Percentiles rank a stretch among this genome's conserved stretches.
Conservation (phyloP, 2,888 invertebrate genomes). For the Agrotis exclamationis region DNA sequence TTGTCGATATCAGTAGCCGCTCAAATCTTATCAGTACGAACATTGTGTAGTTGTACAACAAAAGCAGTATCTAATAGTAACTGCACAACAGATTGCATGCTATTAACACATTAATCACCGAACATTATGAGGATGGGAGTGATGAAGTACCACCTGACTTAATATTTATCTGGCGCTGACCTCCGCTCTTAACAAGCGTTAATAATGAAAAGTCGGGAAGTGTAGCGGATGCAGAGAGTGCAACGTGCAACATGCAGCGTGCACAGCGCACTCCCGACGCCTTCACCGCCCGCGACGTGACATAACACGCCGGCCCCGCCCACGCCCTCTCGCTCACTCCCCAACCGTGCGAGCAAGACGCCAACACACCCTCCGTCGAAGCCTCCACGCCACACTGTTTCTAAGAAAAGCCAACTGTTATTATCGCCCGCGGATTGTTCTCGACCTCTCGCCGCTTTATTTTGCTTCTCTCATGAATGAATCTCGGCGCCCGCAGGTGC, state of each 20-base stretch:
- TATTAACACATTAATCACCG: constrained; percentile 41
- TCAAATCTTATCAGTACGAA: constrained; percentile 38
- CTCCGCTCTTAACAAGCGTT: constrained; percentile 76
- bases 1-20: constrained; percentile 22
- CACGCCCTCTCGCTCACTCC: constrained; percentile 84
- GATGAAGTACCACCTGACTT: constrained; percentile 63
- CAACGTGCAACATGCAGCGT: constrained; percentile 73
- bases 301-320: constrained; percentile 87
- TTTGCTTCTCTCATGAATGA: constrained; percentile 87
- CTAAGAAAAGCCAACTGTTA: constrained; percentile 90
- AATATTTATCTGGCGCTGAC: constrained; percentile 75
- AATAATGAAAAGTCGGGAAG: constrained; percentile 84
- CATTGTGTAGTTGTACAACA: constrained; percentile 1
- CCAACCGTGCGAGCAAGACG: constrained; percentile 79
- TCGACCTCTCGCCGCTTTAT: constrained; percentile 83
- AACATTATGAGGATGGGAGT: constrained; percentile 12
- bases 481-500: constrained; percentile 86
- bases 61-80: constrained; percentile 18
- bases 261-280: constrained; percentile 73
- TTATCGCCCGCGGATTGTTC: constrained; percentile 88
- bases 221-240: constrained; percentile 73
- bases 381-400: constrained; percentile 86
- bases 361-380: constrained; percentile 82
- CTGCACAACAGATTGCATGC: constrained; percentile 13
- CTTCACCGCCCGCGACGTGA: constrained; percentile 84